These are phyloP conservation scores for Coluber constrictor DNA, from an alignment of 2,797 vertebrate species.

Conservation along the genomic window DNA sequence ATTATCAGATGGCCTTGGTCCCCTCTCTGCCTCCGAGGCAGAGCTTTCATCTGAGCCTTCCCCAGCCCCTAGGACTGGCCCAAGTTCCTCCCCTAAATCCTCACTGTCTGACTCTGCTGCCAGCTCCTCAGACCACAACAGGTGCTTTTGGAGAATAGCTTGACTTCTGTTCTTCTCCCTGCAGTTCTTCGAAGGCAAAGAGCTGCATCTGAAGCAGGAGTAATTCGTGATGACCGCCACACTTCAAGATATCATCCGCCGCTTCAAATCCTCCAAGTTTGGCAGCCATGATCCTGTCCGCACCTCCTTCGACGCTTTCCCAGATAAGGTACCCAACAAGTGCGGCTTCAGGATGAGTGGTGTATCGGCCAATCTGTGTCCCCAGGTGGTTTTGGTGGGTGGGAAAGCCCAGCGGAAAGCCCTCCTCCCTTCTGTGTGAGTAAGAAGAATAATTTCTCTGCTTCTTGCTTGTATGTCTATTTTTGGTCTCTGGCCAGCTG, in stretches of 20 bases:
- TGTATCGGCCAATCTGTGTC: neutral
- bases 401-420: neutral
- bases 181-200: constrained; percentile 92
- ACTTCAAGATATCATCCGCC: constrained; percentile 88
- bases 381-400: neutral
- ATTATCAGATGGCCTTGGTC: too few species aligned
- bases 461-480: neutral
- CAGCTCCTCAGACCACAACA: too few species aligned
- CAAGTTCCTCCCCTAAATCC: too few species aligned
- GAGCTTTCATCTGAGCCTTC: too few species aligned
- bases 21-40: too few species aligned
- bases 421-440: neutral
- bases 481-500: neutral
- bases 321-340: constrained; percentile 77
- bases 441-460: neutral
- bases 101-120: too few species aligned
- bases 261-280: constrained; percentile 91
- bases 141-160: too few species aligned
- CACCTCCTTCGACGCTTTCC: constrained; percentile 80
- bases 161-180: rapidly evolving
- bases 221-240: constrained; percentile 90
- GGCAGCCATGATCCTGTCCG: constrained; percentile 86
- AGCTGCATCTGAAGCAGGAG: constrained; percentile 89
- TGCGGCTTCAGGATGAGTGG: neutral
- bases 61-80: too few species aligned